Conservation (phyloP, 2,888 invertebrate species). For the Gandaritis pyraliata region DNA sequence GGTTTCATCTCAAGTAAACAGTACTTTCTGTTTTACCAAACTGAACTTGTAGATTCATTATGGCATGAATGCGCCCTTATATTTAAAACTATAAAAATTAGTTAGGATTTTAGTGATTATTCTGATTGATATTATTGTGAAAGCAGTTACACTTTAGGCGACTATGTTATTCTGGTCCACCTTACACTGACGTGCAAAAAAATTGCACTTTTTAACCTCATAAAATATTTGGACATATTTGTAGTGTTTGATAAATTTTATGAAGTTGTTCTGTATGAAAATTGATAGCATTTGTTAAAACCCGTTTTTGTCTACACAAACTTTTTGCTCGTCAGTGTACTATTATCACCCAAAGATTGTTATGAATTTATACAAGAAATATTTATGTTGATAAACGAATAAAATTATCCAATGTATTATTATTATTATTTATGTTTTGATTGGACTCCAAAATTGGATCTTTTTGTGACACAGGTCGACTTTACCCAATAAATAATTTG, state of each 20-base stretch:
- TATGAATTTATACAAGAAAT: conserved; percentile 84
- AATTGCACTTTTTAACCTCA: conserved; percentile 34
- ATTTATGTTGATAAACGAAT: conserved; percentile 84
- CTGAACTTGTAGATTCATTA: too few species aligned
- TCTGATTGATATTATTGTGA: conserved; percentile 46
- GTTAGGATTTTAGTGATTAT: conserved; percentile 1
- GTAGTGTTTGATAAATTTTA: conserved; percentile 31
- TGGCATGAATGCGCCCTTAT: too few species aligned
- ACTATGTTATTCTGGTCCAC: conserved; percentile 72
- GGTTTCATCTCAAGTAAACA: too few species aligned
- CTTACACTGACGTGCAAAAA: conserved; percentile 56
- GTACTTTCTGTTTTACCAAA: too few species aligned
- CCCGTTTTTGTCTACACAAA: conserved; percentile 39
- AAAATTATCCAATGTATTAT: conserved; percentile 72
- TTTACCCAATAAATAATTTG: conserved; percentile 12
- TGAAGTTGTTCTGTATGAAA: conserved; percentile 20
- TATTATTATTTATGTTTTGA: conserved; percentile 52
- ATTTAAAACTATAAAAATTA: background rate
- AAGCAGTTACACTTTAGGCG: conserved; percentile 56
- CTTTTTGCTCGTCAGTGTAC: conserved; percentile 57
- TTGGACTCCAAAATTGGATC: conserved; percentile 66
- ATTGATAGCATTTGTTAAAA: conserved; percentile 26
- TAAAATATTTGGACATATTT: conserved; percentile 27
- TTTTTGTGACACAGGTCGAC: conserved; percentile 40
- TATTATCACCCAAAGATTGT: conserved; percentile 84